Evolutionary conservation across 1,140 invertebrate genomes (phyloP).

Genomic region (Drosophila tani): DNA sequence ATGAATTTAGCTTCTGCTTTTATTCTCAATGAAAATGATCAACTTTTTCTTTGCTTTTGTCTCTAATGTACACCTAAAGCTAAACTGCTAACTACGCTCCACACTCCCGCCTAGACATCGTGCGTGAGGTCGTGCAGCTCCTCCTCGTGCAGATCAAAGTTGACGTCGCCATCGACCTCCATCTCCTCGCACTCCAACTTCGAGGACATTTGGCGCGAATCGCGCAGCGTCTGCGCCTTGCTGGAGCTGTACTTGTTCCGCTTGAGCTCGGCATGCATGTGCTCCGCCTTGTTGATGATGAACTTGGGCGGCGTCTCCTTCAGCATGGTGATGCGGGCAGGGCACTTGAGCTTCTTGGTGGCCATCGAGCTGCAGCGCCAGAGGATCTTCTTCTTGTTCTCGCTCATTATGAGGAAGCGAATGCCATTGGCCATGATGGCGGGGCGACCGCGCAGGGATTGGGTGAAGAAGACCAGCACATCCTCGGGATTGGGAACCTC

Average conservation of each 20-base stretch:
- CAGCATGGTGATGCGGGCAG: slow-evolving; percentile 82
- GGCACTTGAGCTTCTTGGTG: slow-evolving; percentile 84
- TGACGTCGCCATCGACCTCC: slow-evolving; percentile 57
- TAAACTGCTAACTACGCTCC: slow-evolving; percentile 28
- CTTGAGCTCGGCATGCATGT: slow-evolving; percentile 80
- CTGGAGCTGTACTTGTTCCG: slow-evolving; percentile 81
- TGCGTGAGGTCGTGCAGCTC: slow-evolving; percentile 63
- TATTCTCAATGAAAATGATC: slow-evolving; percentile 51
- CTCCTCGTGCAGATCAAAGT: slow-evolving; percentile 71
- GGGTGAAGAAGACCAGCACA: slow-evolving; percentile 79
- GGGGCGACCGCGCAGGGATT: slow-evolving; percentile 79
- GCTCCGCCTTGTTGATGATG: slow-evolving; percentile 81
- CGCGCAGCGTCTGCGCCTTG: slow-evolving; percentile 62
- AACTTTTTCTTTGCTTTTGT: slow-evolving; percentile 25
- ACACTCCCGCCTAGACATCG: slow-evolving; percentile 40
- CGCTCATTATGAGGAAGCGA: slow-evolving; percentile 84
- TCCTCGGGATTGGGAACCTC: slow-evolving; percentile 81
- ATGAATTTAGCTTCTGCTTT: slow-evolving; percentile 38
- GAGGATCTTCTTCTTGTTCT: slow-evolving; percentile 83
- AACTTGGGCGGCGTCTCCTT: slow-evolving; percentile 83
- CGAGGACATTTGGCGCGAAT: slow-evolving; percentile 33
- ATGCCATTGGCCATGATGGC: slow-evolving; percentile 84
- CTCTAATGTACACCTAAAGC: slow-evolving; percentile 50
- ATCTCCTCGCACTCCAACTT: slow-evolving; percentile 68
- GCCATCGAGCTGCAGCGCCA: slow-evolving; percentile 85